Percentiles rank a stretch among this genome's conserved stretches.
Conservation (phyloP, 2,888 invertebrate species). For the Dorcus parallelipipedus region DNA sequence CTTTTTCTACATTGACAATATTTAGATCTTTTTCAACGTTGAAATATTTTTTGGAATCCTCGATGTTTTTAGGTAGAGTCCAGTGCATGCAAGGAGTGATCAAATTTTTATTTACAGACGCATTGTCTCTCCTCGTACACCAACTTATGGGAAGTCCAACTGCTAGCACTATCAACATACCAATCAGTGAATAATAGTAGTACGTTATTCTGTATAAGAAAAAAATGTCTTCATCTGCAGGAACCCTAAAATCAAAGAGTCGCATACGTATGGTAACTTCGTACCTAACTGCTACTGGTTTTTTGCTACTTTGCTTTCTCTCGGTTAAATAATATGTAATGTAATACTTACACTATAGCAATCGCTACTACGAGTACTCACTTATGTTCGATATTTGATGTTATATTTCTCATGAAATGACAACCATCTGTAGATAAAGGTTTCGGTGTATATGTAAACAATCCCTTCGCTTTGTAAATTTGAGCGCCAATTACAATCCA, state of each 20-base stretch:
- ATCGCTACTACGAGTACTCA: too few species aligned
- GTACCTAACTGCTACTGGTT: too few species aligned
- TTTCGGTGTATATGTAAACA: conserved; percentile 25
- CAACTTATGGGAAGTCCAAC: conserved; percentile 23
- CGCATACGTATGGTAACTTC: too few species aligned
- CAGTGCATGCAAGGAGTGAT: conserved; percentile 22
- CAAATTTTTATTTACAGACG: conserved; percentile 17
- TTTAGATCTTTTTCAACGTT: too few species aligned
- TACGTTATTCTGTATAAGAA: conserved; percentile 23
- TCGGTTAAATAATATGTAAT: too few species aligned
- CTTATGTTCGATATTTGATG: too few species aligned
- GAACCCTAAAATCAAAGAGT: background rate
- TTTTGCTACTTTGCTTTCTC: too few species aligned
- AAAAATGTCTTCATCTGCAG: conserved; percentile 7
- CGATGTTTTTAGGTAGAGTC: conserved; percentile 7
- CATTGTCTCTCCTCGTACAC: conserved; percentile 16
- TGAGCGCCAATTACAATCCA: conserved; percentile 26
- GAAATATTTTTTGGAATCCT: too few species aligned
- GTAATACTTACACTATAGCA: too few species aligned
- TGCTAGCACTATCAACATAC: conserved; percentile 13
- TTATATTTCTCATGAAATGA: background rate
- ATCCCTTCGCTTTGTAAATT: conserved; percentile 28
- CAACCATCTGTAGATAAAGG: conserved; percentile 32
- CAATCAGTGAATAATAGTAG: conserved; percentile 24
- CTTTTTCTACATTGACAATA: too few species aligned